phyloP scores from a whole-genome alignment of 2,797 vertebrate species.

The Mus caroli region DNA sequence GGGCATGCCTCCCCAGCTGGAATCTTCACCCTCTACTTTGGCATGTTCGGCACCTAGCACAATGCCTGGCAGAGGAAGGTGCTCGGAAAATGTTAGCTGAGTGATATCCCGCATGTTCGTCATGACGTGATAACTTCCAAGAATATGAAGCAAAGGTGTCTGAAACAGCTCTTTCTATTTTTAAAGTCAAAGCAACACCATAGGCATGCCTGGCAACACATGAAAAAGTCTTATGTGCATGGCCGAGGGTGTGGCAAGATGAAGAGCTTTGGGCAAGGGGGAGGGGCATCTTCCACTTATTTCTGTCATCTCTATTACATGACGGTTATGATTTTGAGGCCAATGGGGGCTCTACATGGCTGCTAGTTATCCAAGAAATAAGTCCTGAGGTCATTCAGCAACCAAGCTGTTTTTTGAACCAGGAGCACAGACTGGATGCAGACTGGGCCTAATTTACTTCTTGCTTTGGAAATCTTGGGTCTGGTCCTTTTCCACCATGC shows the following conservation, averaged over 20 bases:
- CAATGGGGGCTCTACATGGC: background rate
- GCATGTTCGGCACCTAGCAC: background rate
- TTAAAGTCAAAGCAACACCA: constrained; percentile 45
- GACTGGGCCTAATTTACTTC: too few relatives aligned
- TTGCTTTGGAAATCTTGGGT: background rate
- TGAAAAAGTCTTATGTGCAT: background rate
- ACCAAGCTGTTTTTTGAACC: background rate
- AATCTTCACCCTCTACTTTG: background rate
- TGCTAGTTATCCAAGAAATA: background rate
- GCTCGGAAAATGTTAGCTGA: background rate
- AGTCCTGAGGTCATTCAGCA: background rate
- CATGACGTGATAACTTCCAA: background rate
- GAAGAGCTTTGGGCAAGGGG: background rate
- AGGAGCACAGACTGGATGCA: too few relatives aligned
- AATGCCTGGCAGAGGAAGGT: background rate
- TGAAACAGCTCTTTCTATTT: background rate
- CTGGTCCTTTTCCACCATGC: rapidly evolving
- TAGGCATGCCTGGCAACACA: background rate
- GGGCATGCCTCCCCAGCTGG: too few relatives aligned
- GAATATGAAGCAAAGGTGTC: background rate
- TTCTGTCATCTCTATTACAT: background rate
- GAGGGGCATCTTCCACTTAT: background rate
- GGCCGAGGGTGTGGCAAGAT: background rate
- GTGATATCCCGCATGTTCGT: background rate
- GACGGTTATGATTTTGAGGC: background rate